Evolutionary conservation across 2,797 vertebrate genomes (phyloP), one percentile per base, ranked within the genome.

Genomic region (Lindbergichthys nudifrons): DNA sequence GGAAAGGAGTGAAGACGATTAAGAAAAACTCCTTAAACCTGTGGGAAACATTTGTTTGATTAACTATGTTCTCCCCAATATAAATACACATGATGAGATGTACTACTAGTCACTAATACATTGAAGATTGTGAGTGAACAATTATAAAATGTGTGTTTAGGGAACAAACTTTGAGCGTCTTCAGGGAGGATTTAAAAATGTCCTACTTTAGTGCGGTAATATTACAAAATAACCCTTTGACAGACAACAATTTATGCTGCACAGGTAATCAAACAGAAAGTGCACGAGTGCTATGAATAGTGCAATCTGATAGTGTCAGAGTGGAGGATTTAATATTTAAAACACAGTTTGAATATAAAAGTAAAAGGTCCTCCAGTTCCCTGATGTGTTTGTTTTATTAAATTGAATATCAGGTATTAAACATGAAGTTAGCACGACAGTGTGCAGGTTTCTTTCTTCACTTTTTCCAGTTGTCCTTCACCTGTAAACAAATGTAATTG

Each of bases 341-440:
- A 14, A 60, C 42, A n/a, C 9, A 5, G 19, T 1, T 57, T 57
- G 32, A 69, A 50, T 39, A 50, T 39, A 18, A 48, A 69, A 69
- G 45, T 58, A 23, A 53, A 53, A 23, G 7, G 32, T 36, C 32
- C 23, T 5, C 11, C 36, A 43, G 19, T 43, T 15, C 30, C 19
- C 4, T 18, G 42, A 6, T n/a, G 45, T 13, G n/a, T 18, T 59
- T 47, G 46, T 19, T 56, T 54, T 69, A 39, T 39, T 41, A 11
- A 30, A 26, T 15, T 42, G 14, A 9, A 39, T 32, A 42, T 39
- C 46, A 39, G 36, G 32, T 57, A 50, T 36, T 54, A 43, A 65
- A 59, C 13, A 16, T 21, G 3, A 3, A 30, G n/a, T 23, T 23
- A 52, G 13, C 19, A 26, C 53, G n/a, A 60, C 10, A 23, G 32